These are phyloP conservation scores for Acipenser ruthenus DNA, from an alignment of 2,797 vertebrate genomes.

Conservation along the genomic window DNA sequence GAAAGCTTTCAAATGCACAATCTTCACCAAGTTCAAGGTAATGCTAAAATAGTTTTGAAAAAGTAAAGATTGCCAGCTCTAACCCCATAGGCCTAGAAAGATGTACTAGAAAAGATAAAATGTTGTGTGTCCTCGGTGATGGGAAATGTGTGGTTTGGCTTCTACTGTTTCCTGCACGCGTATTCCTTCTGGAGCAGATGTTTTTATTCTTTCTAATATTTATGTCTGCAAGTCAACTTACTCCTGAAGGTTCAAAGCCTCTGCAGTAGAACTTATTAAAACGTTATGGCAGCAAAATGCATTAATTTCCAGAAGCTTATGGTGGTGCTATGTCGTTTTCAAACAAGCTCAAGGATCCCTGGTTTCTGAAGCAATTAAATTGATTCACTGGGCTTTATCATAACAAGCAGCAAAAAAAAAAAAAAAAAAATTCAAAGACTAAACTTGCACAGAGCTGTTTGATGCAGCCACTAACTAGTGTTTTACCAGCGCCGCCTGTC, in stretches of 20 bases:
- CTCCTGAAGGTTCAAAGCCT: conserved; percentile 23
- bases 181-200: conserved; percentile 26
- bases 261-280: conserved; percentile 36
- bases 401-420: not conserved
- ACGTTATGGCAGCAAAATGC: conserved; percentile 36
- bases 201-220: conserved; percentile 22
- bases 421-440: not conserved
- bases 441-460: not conserved
- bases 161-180: conserved; percentile 29
- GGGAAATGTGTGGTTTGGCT: conserved; percentile 24
- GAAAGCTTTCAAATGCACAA: no score
- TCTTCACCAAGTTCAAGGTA: accelerated
- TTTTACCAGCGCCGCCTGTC: not conserved
- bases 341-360: conserved; percentile 31
- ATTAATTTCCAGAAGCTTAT: conserved; percentile 40
- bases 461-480: not conserved
- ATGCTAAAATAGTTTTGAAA: conserved; percentile 27
- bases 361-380: not conserved
- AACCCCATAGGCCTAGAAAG: conserved; percentile 11
- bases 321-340: conserved; percentile 36
- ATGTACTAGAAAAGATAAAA: conserved; percentile 17
- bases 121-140: conserved; percentile 28
- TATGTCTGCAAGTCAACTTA: conserved; percentile 36
- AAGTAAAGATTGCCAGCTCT: conserved; percentile 21
- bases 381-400: not conserved